Conservation (phyloP, 2,888 invertebrate species). For the Pachymerium ferrugineum region DNA sequence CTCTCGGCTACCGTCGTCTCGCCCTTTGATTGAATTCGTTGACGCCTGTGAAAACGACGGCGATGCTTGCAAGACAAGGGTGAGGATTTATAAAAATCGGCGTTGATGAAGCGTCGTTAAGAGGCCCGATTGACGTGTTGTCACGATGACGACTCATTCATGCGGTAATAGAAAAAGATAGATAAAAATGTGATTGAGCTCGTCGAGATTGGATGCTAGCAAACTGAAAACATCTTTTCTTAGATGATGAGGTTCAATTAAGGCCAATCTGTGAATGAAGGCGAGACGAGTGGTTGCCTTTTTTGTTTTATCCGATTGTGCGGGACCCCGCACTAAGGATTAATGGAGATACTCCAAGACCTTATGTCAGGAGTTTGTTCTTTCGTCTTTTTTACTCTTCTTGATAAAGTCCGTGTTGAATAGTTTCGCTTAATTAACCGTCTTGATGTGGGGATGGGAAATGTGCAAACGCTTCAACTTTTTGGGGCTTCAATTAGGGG, state of each 20-base stretch:
- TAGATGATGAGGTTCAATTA: conserved; percentile 1
- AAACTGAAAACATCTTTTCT: background rate
- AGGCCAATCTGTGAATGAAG: conserved; percentile 12
- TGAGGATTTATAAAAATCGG: too few species aligned
- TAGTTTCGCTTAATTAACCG: background rate
- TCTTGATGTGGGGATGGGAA: background rate
- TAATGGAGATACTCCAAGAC: background rate
- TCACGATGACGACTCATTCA: conserved; percentile 5
- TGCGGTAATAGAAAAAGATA: conserved; percentile 8
- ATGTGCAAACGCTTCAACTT: background rate
- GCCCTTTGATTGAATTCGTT: too few species aligned
- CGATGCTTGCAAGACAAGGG: too few species aligned
- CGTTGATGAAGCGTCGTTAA: background rate
- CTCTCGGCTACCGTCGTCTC: too few species aligned
- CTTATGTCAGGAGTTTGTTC: background rate
- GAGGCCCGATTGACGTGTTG: background rate
- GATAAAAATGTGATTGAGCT: background rate
- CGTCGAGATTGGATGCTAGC: background rate
- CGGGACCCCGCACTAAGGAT: background rate
- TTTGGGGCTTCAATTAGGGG: background rate
- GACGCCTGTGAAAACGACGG: too few species aligned
- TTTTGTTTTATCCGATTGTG: background rate
- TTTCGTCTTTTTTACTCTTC: background rate
- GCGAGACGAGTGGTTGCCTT: background rate
- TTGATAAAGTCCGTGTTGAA: background rate